Percentiles rank a stretch among this genome's conserved stretches.
phyloP scores from a whole-genome alignment of 2,113 vertebrate species.

The Mirza zaza region DNA sequence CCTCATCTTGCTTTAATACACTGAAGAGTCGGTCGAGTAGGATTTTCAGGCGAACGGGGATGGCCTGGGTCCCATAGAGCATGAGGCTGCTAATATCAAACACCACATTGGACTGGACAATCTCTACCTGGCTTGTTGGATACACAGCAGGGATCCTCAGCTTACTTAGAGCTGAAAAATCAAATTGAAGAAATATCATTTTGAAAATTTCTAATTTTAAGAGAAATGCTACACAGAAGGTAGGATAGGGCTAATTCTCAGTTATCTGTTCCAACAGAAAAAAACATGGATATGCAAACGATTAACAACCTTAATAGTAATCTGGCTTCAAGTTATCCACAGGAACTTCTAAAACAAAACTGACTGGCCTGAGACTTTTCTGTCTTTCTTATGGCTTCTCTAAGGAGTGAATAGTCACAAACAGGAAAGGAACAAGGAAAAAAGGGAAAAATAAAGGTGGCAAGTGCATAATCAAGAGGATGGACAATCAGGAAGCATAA shows the following conservation, averaged over 20 bases:
- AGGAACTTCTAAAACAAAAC: not conserved
- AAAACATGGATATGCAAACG: not conserved
- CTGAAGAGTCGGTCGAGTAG: constrained; percentile 98
- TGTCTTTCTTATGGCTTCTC: not conserved
- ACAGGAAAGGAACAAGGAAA: not conserved
- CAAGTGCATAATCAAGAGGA: not conserved
- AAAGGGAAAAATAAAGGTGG: not conserved
- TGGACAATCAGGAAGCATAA: not conserved
- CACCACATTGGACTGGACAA: constrained; percentile 97
- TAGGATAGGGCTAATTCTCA: not conserved
- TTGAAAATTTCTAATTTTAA: not conserved
- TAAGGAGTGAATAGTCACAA: not conserved
- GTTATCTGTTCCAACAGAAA: not conserved
- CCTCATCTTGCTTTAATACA: constrained; percentile 96
- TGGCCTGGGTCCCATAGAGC: constrained; percentile 96
- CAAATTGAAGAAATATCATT: constrained; percentile 10
- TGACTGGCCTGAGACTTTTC: not conserved
- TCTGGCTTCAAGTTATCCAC: not conserved
- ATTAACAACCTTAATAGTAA: not conserved
- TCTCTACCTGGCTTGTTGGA: constrained; percentile 96
- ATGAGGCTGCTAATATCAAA: constrained; percentile 99
- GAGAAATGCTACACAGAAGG: not conserved
- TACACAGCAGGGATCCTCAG: constrained; percentile 93
- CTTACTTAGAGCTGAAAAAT: constrained; percentile 93
- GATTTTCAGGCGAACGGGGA: constrained; percentile 97